Conservation (phyloP, 1,140 invertebrate species). For the Littorina saxatilis region DNA sequence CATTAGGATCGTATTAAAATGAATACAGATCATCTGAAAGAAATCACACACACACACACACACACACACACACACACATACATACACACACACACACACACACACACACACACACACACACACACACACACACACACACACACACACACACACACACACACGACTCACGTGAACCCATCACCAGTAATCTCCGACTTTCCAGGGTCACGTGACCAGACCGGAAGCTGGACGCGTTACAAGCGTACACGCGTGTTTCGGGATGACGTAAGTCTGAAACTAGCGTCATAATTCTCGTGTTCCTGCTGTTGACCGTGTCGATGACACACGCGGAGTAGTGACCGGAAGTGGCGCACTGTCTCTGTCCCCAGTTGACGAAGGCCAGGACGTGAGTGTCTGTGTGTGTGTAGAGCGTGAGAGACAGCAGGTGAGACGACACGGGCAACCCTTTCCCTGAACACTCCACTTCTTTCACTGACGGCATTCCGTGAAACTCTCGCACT, state of each 20-base stretch:
- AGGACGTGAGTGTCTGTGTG: not conserved
- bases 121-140: not conserved
- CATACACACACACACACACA: conserved; percentile 6
- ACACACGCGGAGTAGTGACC: conserved; percentile 26
- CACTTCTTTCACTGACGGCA: conserved; percentile 8
- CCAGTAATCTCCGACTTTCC: conserved; percentile 7
- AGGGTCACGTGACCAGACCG: conserved; percentile 21
- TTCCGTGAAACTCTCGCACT: not conserved
- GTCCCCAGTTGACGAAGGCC: not conserved
- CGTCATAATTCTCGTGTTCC: conserved; percentile 1
- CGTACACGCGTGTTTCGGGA: conserved; percentile 12
- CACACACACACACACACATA: conserved; percentile 15
- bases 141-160: not conserved
- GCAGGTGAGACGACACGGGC: conserved; percentile 11
- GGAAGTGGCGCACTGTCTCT: conserved; percentile 16
- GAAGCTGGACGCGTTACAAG: conserved; percentile 30
- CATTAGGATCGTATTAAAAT: too few relatives aligned
- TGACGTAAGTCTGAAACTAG: not conserved
- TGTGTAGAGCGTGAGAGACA: conserved; percentile 24
- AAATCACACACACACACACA: not conserved
- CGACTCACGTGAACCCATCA: not conserved
- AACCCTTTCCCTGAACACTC: conserved; percentile 2
- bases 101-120: conserved; percentile 13
- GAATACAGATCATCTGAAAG: too few relatives aligned
- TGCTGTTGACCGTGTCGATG: not conserved